These are phyloP conservation scores for Platynereis dumerilii DNA, from an alignment of 2,888 invertebrate species.

Conservation along the genomic window DNA sequence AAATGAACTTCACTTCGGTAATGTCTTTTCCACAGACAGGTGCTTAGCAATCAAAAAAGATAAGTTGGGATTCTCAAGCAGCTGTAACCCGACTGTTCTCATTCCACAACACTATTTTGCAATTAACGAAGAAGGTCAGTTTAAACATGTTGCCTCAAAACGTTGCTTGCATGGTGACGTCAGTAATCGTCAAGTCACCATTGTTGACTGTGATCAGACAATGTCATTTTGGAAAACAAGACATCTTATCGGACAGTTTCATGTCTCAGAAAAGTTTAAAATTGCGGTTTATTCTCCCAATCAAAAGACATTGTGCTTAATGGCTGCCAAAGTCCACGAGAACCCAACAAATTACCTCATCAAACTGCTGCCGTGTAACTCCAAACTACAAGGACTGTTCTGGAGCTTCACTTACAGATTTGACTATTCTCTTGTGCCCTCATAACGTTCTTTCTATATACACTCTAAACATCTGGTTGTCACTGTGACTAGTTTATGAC, in stretches of 20 bases:
- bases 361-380: too few species aligned
- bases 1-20: slow-evolving; percentile 22
- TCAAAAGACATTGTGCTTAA: slow-evolving; percentile 36
- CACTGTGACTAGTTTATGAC: too few species aligned
- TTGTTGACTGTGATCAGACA: too few species aligned
- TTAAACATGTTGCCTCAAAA: slow-evolving; percentile 23
- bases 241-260: too few species aligned
- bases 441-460: too few species aligned
- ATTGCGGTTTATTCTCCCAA: slow-evolving; percentile 27
- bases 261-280: slow-evolving; percentile 11
- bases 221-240: too few species aligned
- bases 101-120: slow-evolving; percentile 31
- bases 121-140: slow-evolving; percentile 25
- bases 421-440: slow-evolving; percentile 13
- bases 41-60: slow-evolving; percentile 24
- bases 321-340: slow-evolving; percentile 27
- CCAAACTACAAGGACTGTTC: background rate
- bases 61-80: slow-evolving; percentile 23
- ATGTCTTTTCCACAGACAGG: slow-evolving; percentile 26
- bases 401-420: slow-evolving; percentile 38
- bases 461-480: too few species aligned
- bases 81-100: slow-evolving; percentile 29
- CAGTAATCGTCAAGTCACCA: too few species aligned
- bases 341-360: slow-evolving; percentile 24
- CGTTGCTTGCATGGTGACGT: slow-evolving; percentile 23